Conservation (phyloP, 2,113 vertebrate species). For the Mastomys natalensis region DNA sequence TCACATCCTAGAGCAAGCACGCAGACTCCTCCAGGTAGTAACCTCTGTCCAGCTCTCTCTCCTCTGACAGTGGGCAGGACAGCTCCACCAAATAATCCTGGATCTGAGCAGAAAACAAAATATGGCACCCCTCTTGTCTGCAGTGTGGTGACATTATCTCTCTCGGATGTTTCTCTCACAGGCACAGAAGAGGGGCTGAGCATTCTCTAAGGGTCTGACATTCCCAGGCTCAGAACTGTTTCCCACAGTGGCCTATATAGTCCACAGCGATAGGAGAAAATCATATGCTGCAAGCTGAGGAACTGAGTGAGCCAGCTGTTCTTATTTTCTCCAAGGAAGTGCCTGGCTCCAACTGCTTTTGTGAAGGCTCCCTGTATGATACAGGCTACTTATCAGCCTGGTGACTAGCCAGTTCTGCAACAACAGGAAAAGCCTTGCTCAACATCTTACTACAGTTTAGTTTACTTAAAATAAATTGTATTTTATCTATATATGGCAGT, state of each 20-base stretch:
- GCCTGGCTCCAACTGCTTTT: not conserved
- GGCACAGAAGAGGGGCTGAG: not conserved
- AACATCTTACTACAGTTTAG: not conserved
- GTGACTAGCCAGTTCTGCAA: conserved; percentile 6
- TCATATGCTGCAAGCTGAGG: not conserved
- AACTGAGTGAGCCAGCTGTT: not conserved
- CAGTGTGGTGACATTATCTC: not conserved
- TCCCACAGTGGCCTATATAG: not conserved
- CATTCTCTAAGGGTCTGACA: not conserved
- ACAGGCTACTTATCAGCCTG: not conserved
- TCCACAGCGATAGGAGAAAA: not conserved
- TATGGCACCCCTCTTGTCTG: not conserved
- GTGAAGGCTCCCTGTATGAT: not conserved
- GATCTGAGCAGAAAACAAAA: not conserved
- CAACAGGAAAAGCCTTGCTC: not conserved
- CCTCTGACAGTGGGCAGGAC: not conserved
- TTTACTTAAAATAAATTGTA: not conserved
- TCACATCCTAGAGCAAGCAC: not conserved
- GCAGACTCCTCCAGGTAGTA: not conserved
- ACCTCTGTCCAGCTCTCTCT: not conserved
- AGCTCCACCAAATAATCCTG: not conserved
- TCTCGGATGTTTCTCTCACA: not conserved
- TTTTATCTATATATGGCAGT: not conserved
- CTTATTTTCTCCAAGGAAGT: not conserved
- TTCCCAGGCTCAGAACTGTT: not conserved